phyloP scores from a whole-genome alignment of 2,888 invertebrate species.

The Diachrysia chrysitis region DNA sequence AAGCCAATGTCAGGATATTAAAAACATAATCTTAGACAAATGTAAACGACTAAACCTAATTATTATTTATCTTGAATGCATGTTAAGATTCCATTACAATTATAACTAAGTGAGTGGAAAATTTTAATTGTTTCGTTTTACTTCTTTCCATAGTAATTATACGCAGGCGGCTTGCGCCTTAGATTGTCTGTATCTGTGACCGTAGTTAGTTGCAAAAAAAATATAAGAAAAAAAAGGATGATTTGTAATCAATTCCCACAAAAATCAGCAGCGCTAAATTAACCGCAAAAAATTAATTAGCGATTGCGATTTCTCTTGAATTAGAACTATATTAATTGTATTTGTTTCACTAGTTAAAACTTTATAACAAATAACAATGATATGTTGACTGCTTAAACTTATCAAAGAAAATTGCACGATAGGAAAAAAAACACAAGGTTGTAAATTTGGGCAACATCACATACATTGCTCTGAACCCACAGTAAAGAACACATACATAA shows the following conservation, averaged over 20 bases:
- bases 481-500: too few relatives aligned
- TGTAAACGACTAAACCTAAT: background rate
- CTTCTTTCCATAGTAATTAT: conserved; percentile 19
- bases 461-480: too few relatives aligned
- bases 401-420: background rate
- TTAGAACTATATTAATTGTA: background rate
- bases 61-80: conserved; percentile 17
- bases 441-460: too few relatives aligned
- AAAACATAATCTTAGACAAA: background rate
- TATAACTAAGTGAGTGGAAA: conserved; percentile 28
- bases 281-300: background rate
- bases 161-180: conserved; percentile 2
- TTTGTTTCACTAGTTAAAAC: background rate
- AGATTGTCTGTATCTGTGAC: background rate
- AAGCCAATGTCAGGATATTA: conserved; percentile 23
- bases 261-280: background rate
- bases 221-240: background rate
- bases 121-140: conserved; percentile 30
- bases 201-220: background rate
- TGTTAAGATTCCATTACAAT: conserved; percentile 20
- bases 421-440: background rate
- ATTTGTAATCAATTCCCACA: background rate
- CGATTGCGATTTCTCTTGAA: background rate
- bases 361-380: too few relatives aligned
- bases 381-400: too few relatives aligned